phyloP scores from a whole-genome alignment of 2,888 invertebrate species.

The Yponomeuta malinellus region DNA sequence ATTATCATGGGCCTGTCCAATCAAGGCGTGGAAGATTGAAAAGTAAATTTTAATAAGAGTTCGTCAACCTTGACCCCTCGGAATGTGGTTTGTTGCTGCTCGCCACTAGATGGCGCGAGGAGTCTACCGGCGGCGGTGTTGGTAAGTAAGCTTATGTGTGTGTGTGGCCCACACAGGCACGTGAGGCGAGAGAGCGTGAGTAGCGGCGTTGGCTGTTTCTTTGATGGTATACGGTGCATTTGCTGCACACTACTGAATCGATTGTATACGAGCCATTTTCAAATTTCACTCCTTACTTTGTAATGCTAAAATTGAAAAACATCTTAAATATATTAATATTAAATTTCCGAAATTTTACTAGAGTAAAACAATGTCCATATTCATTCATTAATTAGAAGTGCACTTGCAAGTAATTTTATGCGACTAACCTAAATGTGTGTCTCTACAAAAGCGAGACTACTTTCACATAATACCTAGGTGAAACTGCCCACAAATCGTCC shows the following conservation, averaged over 20 bases:
- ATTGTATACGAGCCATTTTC: not conserved
- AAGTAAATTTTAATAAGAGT: conserved; percentile 30
- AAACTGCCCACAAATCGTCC: conserved; percentile 1
- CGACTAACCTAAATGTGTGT: not conserved
- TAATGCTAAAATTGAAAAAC: not conserved
- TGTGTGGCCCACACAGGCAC: conserved; percentile 33
- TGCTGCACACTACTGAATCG: not conserved
- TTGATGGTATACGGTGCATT: not conserved
- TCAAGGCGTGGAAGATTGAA: not conserved
- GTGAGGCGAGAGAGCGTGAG: conserved; percentile 26
- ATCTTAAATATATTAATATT: too few species aligned
- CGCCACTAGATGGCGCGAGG: conserved; percentile 57
- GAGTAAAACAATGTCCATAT: not conserved
- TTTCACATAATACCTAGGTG: not conserved
- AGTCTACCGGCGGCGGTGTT: conserved; percentile 5
- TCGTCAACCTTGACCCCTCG: conserved; percentile 64
- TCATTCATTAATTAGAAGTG: not conserved
- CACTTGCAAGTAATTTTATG: not conserved
- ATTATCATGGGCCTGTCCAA: not conserved
- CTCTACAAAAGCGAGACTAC: not conserved
- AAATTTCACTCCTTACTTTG: not conserved
- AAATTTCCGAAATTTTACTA: too few species aligned
- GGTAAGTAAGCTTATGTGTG: conserved; percentile 12
- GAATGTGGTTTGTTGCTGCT: conserved; percentile 29
- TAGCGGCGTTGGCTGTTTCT: not conserved